Conservation (phyloP, 1,140 invertebrate species). For the Trichonephila clavipes region DNA sequence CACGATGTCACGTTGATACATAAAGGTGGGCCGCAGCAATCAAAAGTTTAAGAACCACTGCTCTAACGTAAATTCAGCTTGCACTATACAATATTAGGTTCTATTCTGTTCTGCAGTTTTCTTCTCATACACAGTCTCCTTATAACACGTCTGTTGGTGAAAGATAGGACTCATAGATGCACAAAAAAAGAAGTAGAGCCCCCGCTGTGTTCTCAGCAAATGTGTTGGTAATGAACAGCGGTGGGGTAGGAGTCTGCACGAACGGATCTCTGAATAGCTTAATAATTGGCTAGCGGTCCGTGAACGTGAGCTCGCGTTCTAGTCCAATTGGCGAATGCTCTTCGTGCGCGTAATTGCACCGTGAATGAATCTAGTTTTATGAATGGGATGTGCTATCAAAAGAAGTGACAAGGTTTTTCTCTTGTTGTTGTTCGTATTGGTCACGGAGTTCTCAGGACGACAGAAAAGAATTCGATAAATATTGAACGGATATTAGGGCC, state of each 20-base stretch:
- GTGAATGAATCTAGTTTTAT: slow-evolving; percentile 7
- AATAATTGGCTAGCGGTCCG: background rate
- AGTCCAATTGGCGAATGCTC: background rate
- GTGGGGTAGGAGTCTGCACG: background rate
- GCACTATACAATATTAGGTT: background rate
- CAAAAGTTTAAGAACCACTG: no score
- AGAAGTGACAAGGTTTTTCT: background rate
- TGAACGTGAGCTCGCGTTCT: slow-evolving; percentile 1
- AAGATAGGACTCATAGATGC: background rate
- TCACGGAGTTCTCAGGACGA: background rate
- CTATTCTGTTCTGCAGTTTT: background rate
- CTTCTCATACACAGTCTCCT: background rate
- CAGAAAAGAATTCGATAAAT: background rate
- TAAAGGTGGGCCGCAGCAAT: no score
- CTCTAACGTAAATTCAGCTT: no score
- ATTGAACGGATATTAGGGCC: background rate
- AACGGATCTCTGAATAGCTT: background rate
- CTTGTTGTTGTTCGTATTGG: background rate
- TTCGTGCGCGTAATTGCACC: slow-evolving; percentile 38
- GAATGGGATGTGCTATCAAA: slow-evolving; percentile 28
- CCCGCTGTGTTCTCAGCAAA: background rate
- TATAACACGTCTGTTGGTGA: background rate
- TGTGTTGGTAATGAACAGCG: background rate
- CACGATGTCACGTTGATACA: no score
- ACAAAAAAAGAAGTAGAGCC: background rate